phyloP scores from a whole-genome alignment of 92 coral and sea anemone species.

The Phenganax stokvisi region DNA sequence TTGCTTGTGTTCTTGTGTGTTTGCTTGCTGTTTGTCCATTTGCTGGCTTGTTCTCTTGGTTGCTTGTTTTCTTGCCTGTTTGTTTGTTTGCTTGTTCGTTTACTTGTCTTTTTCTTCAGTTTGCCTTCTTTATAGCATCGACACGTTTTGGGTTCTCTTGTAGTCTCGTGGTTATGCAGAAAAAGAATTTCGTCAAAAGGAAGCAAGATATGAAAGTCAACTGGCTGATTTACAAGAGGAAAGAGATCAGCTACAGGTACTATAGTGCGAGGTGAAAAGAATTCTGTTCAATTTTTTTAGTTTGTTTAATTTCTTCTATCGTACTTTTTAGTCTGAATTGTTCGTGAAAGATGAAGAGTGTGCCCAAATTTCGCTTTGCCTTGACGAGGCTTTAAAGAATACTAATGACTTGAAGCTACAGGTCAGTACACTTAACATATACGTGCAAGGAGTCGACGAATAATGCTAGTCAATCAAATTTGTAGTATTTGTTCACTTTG shows the following conservation, averaged over 20 bases:
- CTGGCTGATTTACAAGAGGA: constrained; percentile 94
- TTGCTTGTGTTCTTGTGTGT: too few species aligned
- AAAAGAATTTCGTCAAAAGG: constrained; percentile 84
- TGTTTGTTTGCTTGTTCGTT: too few species aligned
- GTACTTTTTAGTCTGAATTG: constrained; percentile 59
- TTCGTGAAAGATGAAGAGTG: constrained; percentile 83
- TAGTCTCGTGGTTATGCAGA: constrained; percentile 70
- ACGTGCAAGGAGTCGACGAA: too few species aligned
- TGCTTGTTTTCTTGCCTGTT: too few species aligned
- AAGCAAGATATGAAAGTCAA: constrained; percentile 75
- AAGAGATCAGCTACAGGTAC: constrained; percentile 91
- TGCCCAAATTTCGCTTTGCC: constrained; percentile 83
- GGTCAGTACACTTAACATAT: constrained; percentile 36
- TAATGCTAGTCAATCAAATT: too few species aligned
- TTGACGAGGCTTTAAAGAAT: constrained; percentile 91
- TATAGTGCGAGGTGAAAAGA: neutral
- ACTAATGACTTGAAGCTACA: constrained; percentile 92
- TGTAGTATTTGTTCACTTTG: too few species aligned
- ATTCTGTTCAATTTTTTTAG: neutral
- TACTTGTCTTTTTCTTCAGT: too few species aligned
- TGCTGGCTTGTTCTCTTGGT: too few species aligned
- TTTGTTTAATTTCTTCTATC: neutral
- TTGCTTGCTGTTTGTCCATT: too few species aligned
- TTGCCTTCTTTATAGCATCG: too few species aligned
- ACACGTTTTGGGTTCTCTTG: constrained; percentile 25